phyloP scores from a whole-genome alignment of 1,140 invertebrate genomes.

The Lineus longissimus region DNA sequence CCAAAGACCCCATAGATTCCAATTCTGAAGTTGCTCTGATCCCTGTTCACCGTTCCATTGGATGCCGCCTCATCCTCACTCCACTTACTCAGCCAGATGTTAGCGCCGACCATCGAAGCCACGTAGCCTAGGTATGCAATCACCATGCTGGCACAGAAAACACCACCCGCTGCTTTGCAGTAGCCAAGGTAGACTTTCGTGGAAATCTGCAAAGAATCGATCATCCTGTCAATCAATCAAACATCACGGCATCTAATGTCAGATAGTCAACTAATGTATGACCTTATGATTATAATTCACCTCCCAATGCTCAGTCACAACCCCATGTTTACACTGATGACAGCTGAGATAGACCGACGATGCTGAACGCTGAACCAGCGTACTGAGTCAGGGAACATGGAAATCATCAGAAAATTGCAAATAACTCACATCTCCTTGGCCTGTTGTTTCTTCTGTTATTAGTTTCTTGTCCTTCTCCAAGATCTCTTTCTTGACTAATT shows the following conservation, averaged over 20 bases:
- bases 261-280: too few relatives aligned
- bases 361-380: too few relatives aligned
- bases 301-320: too few relatives aligned
- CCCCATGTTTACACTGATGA: too few relatives aligned
- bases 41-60: background rate
- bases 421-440: constrained; percentile 12
- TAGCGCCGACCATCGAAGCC: constrained; percentile 19
- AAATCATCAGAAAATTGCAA: background rate
- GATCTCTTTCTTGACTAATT: background rate
- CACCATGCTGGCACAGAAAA: background rate
- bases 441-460: constrained; percentile 14
- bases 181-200: background rate
- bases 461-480: constrained; percentile 14
- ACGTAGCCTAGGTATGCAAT: background rate
- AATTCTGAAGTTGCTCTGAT: background rate
- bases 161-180: background rate
- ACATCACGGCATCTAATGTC: too few relatives aligned
- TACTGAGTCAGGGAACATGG: too few relatives aligned
- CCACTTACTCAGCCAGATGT: constrained; percentile 8
- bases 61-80: background rate
- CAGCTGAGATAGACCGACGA: too few relatives aligned
- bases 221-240: constrained; percentile 22
- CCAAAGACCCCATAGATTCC: background rate
- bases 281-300: too few relatives aligned
- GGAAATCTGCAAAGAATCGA: background rate